phyloP scores from a whole-genome alignment of 2,888 invertebrate species.

The Onthophagus sagittarius region DNA sequence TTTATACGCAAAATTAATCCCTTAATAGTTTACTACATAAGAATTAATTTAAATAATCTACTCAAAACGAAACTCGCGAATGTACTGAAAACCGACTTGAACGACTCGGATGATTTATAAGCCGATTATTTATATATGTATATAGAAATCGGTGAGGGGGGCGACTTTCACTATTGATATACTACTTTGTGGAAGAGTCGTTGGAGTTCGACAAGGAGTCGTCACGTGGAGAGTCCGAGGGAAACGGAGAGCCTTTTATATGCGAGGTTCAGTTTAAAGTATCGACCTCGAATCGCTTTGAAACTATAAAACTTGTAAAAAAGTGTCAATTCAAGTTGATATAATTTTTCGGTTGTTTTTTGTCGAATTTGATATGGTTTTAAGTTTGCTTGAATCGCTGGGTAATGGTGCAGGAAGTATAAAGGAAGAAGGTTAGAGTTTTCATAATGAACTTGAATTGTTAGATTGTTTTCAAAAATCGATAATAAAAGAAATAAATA shows the following conservation, averaged over 20 bases:
- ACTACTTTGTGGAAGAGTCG: not conserved
- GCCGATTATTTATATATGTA: not conserved
- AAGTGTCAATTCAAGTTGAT: not conserved
- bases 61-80: not conserved
- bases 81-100: not conserved
- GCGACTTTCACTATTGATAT: not conserved
- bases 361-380: not conserved
- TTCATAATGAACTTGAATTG: no score
- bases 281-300: not conserved
- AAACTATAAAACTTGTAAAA: not conserved
- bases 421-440: no score
- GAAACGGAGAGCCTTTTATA: not conserved
- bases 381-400: not conserved
- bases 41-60: not conserved
- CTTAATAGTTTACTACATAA: not conserved
- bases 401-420: no score
- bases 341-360: not conserved
- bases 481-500: no score
- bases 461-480: no score
- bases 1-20: not conserved
- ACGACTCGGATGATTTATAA: not conserved
- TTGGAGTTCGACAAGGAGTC: not conserved
- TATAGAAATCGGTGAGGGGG: not conserved
- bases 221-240: not conserved
- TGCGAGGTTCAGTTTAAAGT: not conserved